Evolutionary conservation across 2,888 invertebrate species (phyloP), one percentile per base, ranked within the genome.

Genomic region (Lepidocyrtoides sp.): DNA sequence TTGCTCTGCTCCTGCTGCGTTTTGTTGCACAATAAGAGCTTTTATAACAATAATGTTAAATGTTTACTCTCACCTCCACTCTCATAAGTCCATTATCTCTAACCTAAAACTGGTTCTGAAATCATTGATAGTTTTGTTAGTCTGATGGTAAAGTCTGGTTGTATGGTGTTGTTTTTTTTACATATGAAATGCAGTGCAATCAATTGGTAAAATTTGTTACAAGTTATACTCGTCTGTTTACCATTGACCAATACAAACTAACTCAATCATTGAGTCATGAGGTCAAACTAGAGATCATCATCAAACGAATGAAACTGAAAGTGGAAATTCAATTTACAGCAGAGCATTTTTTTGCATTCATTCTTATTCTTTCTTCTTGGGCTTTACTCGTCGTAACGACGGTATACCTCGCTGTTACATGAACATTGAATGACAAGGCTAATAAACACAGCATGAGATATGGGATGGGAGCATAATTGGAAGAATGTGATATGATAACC

Each of bases 241-340:
- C 1, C 36, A 23, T 20, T 29, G 63, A 29, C 51, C 51, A 14
- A 84, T 63, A 63, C 51, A 57, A 57, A 81, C 44, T 17, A 69
- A 84, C 32, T 44, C 75, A 85, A 63, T 63, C 79, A 79, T 48
- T 79, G 48, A 75, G 32, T 79, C 63, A 79, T 79, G 66, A 66
- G 87, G 87, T 87, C 87, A 86, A 79, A 20, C 79, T 29, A 75
- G 44, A 86, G 75, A 85, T 85, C 72, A 57, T 12, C 29, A 44
- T 10, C 20, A 17, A 17, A 72, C 82, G 29, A 66, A 87, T 79
- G 87, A 87, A 87, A 87, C 79, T 87, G 87, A 87, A 87, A 87
- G 87, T 87, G 79, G 87, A 87, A 87, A 87, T 87, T 86, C 63
- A 87, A 79, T 86, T 87, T 87, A 87, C 79, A 48, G 36, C 87